Evolutionary conservation across 2,888 invertebrate species (phyloP).

Genomic region (Palloptera scutellata): DNA sequence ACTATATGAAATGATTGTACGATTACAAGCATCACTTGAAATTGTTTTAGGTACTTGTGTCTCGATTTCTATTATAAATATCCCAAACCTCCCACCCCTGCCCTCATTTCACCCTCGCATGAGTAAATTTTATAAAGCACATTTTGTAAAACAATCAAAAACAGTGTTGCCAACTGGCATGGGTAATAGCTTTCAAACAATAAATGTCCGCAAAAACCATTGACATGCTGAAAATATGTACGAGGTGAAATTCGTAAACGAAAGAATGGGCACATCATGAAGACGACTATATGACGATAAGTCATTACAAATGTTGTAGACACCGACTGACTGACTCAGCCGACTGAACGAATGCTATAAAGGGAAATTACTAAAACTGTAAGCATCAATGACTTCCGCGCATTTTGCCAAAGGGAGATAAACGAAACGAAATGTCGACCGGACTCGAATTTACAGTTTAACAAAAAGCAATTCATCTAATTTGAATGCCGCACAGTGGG

Average conservation of each 20-base stretch:
- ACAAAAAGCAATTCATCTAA: slow-evolving; percentile 61
- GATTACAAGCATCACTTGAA: too few species aligned
- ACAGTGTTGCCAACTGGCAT: slow-evolving; percentile 44
- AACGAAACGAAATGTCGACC: slow-evolving; percentile 28
- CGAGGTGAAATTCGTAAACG: slow-evolving; percentile 11
- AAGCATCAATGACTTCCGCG: slow-evolving; percentile 50
- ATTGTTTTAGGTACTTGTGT: too few species aligned
- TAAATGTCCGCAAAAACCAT: slow-evolving; percentile 63
- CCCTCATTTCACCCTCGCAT: too few species aligned
- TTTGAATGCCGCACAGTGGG: slow-evolving; percentile 54
- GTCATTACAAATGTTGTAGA: slow-evolving; percentile 55
- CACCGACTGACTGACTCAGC: slow-evolving; percentile 9
- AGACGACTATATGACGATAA: slow-evolving; percentile 47
- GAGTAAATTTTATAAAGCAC: slow-evolving; percentile 6
- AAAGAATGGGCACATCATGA: slow-evolving; percentile 6
- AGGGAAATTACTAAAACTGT: slow-evolving; percentile 49
- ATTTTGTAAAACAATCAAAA: slow-evolving; percentile 56
- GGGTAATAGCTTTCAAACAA: slow-evolving; percentile 64
- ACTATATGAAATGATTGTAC: too few species aligned
- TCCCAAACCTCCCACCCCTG: too few species aligned
- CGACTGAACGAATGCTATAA: slow-evolving; percentile 25
- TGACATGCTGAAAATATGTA: slow-evolving; percentile 51
- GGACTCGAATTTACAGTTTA: slow-evolving; percentile 18
- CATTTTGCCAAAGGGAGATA: slow-evolving; percentile 24
- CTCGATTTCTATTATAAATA: too few species aligned